These are phyloP conservation scores for Mesocentrotus franciscanus DNA, from an alignment of 53 echinoderm and acorn worm species.

Conservation along the genomic window DNA sequence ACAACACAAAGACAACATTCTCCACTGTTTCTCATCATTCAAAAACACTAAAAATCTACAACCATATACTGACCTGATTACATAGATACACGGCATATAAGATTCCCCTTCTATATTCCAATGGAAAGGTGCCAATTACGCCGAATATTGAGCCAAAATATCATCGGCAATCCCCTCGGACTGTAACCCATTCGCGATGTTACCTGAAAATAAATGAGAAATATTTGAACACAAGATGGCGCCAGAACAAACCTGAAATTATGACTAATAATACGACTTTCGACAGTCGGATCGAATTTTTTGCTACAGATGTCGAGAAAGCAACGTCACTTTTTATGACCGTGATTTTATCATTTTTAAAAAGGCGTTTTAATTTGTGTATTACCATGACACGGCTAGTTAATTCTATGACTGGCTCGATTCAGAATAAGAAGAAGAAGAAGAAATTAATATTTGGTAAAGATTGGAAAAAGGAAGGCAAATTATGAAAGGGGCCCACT, in stretches of 20 bases:
- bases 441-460: too few relatives aligned
- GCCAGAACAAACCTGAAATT: not conserved
- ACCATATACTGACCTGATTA: conserved; percentile 19
- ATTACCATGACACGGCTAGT: too few relatives aligned
- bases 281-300: too few relatives aligned
- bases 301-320: too few relatives aligned
- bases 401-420: too few relatives aligned
- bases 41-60: not conserved
- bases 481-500: too few relatives aligned
- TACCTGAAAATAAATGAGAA: conserved; percentile 23
- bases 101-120: conserved; percentile 23
- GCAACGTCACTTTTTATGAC: too few relatives aligned
- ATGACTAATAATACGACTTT: too few relatives aligned
- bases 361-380: too few relatives aligned
- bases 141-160: conserved; percentile 15
- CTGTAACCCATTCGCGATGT: conserved; percentile 21
- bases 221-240: not conserved
- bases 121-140: conserved; percentile 41
- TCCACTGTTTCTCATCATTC: not conserved
- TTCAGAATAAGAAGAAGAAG: too few relatives aligned
- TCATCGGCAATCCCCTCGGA: not conserved
- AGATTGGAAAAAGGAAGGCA: too few relatives aligned
- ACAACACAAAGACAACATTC: conserved; percentile 18
- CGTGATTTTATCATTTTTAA: too few relatives aligned
- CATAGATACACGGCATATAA: not conserved